Evolutionary conservation across 2,888 invertebrate genomes (phyloP).

Genomic region (Scaptomyza tumidula): DNA sequence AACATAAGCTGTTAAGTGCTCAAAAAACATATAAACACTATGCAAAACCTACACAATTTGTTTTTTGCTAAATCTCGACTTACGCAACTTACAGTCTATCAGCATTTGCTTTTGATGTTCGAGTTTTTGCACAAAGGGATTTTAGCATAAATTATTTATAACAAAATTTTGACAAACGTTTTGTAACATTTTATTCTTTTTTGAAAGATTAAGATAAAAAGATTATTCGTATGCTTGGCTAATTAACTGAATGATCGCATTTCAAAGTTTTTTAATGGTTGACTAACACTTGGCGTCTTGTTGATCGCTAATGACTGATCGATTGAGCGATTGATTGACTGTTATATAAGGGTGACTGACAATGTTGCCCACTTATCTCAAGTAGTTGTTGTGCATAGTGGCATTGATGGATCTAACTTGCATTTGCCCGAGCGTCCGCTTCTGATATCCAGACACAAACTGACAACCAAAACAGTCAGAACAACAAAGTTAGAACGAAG

Average conservation of each 20-base stretch:
- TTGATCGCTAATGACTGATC: not conserved
- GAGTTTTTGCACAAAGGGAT: too few species aligned
- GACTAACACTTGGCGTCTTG: not conserved
- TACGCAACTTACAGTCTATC: too few species aligned
- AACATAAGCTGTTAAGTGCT: too few species aligned
- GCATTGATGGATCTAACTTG: not conserved
- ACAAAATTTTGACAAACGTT: too few species aligned
- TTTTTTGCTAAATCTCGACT: too few species aligned
- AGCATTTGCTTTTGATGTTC: too few species aligned
- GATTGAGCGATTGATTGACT: conserved; percentile 9
- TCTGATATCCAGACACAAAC: conserved; percentile 10
- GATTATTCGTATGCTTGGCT: too few species aligned
- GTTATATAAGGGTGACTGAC: conserved; percentile 11
- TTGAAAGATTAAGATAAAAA: too few species aligned
- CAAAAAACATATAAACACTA: too few species aligned
- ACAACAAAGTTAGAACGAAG: conserved; percentile 29
- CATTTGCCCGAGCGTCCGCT: not conserved
- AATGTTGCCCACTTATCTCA: not conserved
- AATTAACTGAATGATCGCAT: not conserved
- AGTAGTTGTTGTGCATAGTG: not conserved
- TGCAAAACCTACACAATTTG: too few species aligned
- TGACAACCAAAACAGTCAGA: conserved; percentile 17
- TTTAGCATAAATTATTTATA: too few species aligned
- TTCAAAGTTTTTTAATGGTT: not conserved
- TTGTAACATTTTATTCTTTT: too few species aligned